phyloP scores from a whole-genome alignment of 2,888 invertebrate species.

The Synanthedon vespiformis region DNA sequence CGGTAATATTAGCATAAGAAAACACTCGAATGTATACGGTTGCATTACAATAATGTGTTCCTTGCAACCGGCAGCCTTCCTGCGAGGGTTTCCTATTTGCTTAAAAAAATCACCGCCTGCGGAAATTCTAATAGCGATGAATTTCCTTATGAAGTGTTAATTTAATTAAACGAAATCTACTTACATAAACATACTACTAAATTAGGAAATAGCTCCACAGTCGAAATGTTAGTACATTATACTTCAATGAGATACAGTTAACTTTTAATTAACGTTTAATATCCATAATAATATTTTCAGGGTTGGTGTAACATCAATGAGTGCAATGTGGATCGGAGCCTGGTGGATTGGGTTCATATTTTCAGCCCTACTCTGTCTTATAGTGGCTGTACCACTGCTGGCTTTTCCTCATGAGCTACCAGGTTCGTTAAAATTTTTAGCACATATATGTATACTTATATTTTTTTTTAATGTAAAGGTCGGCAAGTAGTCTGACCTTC shows the following conservation, averaged over 20 bases:
- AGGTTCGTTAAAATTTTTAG: constrained; percentile 45
- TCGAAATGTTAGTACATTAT: no score
- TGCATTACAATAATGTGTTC: constrained; percentile 4
- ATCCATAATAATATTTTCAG: constrained; percentile 32
- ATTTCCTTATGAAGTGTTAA: no score
- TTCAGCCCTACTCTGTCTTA: constrained; percentile 73
- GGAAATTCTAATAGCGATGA: constrained; percentile 1
- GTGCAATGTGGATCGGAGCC: constrained; percentile 85
- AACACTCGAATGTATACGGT: constrained; percentile 22
- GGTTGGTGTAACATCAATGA: constrained; percentile 75
- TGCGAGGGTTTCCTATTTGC: not conserved
- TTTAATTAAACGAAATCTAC: no score
- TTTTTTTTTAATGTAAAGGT: no score
- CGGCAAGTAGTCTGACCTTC: not conserved
- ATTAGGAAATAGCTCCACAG: no score
- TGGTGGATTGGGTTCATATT: constrained; percentile 89
- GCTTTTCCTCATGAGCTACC: constrained; percentile 82
- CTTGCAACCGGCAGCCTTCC: not conserved
- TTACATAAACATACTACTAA: no score
- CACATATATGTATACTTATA: not conserved
- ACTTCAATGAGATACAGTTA: no score
- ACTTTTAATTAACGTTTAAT: no score
- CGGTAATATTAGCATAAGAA: constrained; percentile 44
- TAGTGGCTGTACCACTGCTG: constrained; percentile 78
- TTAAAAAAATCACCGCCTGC: not conserved